Evolutionary conservation across 2,113 vertebrate species (phyloP).

Genomic region (Scartelaos histophorus): DNA sequence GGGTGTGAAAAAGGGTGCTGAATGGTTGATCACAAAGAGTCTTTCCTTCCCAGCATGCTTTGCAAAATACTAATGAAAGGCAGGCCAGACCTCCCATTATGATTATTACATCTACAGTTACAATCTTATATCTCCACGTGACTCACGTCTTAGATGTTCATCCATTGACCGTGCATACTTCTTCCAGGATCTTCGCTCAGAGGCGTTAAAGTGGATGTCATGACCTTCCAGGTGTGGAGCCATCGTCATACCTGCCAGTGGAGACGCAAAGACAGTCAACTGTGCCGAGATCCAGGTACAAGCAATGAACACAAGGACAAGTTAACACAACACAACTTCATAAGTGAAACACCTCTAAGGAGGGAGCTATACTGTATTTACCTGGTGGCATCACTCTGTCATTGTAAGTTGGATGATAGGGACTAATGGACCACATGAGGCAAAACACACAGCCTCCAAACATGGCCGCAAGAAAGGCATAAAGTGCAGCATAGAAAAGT

Average conservation of each 20-base stretch:
- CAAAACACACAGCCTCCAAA: conserved; percentile 90
- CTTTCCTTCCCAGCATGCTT: conserved; percentile 75
- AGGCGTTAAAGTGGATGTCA: conserved; percentile 86
- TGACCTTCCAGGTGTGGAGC: conserved; percentile 85
- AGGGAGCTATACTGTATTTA: conserved; percentile 53
- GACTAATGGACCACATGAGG: conserved; percentile 91
- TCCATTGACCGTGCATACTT: conserved; percentile 86
- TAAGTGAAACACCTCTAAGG: neutral
- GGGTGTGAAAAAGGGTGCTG: conserved; percentile 57
- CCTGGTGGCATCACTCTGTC: conserved; percentile 93
- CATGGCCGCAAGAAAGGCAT: conserved; percentile 90
- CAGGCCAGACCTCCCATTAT: conserved; percentile 23
- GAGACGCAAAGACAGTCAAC: conserved; percentile 73
- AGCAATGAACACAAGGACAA: conserved; percentile 33
- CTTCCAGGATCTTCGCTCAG: conserved; percentile 86
- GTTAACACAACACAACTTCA: neutral
- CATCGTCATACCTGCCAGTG: conserved; percentile 91
- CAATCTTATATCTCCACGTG: no score
- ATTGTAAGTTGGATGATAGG: conserved; percentile 86
- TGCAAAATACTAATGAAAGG: conserved; percentile 62
- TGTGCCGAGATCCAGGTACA: conserved; percentile 55
- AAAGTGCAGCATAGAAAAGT: conserved; percentile 90
- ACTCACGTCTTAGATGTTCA: conserved; percentile 87
- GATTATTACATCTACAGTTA: neutral
- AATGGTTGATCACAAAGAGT: conserved; percentile 73